phyloP scores from a whole-genome alignment of 1,140 invertebrate genomes.

The Antheraea mylitta region DNA sequence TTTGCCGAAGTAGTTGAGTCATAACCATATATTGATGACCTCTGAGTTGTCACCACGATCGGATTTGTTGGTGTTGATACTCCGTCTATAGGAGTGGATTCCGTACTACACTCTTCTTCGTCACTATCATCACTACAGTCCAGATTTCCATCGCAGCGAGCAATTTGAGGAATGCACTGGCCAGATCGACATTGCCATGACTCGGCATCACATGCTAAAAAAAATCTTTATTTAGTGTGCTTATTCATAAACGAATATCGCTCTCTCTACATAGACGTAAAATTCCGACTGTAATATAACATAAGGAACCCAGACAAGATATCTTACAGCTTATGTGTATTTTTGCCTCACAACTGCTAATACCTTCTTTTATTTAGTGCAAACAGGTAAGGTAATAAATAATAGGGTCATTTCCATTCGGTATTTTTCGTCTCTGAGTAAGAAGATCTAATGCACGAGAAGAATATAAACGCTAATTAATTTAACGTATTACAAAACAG shows the following conservation, averaged over 20 bases:
- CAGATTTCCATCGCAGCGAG: slow-evolving; percentile 84
- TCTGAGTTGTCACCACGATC: neutral
- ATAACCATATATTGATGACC: no score
- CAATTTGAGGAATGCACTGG: slow-evolving; percentile 83
- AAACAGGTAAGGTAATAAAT: no score
- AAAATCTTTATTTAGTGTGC: neutral
- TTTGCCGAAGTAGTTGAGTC: no score
- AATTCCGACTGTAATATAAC: neutral
- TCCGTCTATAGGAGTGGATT: neutral
- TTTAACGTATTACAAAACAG: no score
- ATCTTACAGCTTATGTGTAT: neutral
- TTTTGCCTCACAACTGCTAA: neutral
- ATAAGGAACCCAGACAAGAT: no score
- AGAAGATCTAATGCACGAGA: no score
- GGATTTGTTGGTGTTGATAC: neutral
- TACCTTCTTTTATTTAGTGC: no score
- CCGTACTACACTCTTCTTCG: slow-evolving; percentile 77
- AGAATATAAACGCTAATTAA: no score
- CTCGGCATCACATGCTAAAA: slow-evolving; percentile 68
- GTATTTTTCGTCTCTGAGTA: neutral
- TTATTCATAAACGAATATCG: neutral
- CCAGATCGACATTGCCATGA: slow-evolving; percentile 78
- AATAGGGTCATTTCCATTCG: no score
- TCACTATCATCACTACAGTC: slow-evolving; percentile 89
- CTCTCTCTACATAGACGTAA: neutral